Evolutionary conservation across 2,113 vertebrate species (phyloP).

Genomic region (Beaufortia kweichowensis): DNA sequence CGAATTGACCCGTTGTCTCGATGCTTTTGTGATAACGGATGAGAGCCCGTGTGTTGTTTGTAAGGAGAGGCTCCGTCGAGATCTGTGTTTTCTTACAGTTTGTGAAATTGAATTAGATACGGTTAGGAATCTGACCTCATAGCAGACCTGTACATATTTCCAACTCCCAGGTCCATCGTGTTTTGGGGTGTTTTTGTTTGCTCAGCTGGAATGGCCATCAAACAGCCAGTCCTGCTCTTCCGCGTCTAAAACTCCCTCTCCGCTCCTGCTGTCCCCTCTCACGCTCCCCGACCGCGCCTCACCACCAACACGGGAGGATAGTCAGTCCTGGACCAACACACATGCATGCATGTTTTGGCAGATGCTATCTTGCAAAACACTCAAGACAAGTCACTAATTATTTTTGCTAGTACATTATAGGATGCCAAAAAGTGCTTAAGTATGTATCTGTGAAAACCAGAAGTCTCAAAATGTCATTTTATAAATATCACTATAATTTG

Average conservation of each 20-base stretch:
- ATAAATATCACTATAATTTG: too few species aligned
- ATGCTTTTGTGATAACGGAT: not conserved
- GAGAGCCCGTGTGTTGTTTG: slow-evolving; percentile 32
- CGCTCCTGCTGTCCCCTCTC: slow-evolving; percentile 47
- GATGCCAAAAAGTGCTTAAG: not conserved
- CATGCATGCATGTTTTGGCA: slow-evolving; percentile 43
- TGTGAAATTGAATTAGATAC: slow-evolving; percentile 82
- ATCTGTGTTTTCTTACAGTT: slow-evolving; percentile 76
- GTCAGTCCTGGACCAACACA: slow-evolving; percentile 45
- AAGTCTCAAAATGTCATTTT: too few species aligned
- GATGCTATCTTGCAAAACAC: slow-evolving; percentile 14
- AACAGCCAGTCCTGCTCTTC: slow-evolving; percentile 68
- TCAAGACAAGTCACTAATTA: too few species aligned
- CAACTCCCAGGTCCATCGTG: slow-evolving; percentile 74
- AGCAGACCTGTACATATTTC: slow-evolving; percentile 73
- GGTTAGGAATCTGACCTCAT: slow-evolving; percentile 78
- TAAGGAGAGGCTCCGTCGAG: slow-evolving; percentile 26
- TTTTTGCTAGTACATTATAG: not conserved
- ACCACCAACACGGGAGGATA: slow-evolving; percentile 62
- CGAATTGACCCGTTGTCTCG: slow-evolving; percentile 22
- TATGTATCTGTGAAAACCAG: too few species aligned
- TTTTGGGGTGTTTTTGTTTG: slow-evolving; percentile 79
- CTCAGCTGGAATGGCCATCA: slow-evolving; percentile 79
- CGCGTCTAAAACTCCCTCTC: slow-evolving; percentile 64
- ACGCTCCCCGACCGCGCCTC: slow-evolving; percentile 40